Evolutionary conservation across 37 sponge, comb jelly and placozoan species (phyloP).

Genomic region (Eunapius fragilis): DNA sequence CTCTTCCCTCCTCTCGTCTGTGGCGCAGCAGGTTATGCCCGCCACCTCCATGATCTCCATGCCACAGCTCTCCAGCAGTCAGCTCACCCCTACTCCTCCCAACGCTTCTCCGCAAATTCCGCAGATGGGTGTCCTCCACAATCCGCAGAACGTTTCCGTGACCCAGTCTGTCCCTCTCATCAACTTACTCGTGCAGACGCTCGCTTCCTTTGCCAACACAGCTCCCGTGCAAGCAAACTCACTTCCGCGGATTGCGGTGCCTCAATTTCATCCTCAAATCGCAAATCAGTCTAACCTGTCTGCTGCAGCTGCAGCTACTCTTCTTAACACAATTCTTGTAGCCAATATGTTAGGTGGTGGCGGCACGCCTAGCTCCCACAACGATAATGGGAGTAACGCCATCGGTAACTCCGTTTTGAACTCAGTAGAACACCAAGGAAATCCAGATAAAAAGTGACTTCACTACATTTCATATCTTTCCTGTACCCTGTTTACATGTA

Average conservation of each 20-base stretch:
- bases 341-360: conserved; percentile 52
- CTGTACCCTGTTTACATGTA: background rate
- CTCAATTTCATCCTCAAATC: background rate
- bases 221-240: conserved; percentile 5
- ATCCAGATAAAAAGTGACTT: conserved; percentile 7
- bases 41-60: conserved; percentile 9
- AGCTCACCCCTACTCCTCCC: conserved; percentile 4
- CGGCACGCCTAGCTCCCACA: background rate
- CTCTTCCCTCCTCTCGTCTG: conserved; percentile 54
- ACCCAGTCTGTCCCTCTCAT: conserved; percentile 14
- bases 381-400: conserved; percentile 16
- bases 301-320: conserved; percentile 50
- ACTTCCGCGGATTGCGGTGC: background rate
- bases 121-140: background rate
- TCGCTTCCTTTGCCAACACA: conserved; percentile 48
- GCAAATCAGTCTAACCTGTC: conserved; percentile 6
- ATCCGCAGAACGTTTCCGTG: background rate
- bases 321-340: conserved; percentile 55
- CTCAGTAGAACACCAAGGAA: conserved; percentile 38
- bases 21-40: conserved; percentile 24
- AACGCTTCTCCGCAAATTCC: background rate
- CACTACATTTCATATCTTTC: background rate
- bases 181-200: conserved; percentile 54
- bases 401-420: conserved; percentile 49
- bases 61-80: background rate